Base-by-base conservation (phyloP, 2,888 invertebrate species). In the Linnaemya vulpina region DNA sequence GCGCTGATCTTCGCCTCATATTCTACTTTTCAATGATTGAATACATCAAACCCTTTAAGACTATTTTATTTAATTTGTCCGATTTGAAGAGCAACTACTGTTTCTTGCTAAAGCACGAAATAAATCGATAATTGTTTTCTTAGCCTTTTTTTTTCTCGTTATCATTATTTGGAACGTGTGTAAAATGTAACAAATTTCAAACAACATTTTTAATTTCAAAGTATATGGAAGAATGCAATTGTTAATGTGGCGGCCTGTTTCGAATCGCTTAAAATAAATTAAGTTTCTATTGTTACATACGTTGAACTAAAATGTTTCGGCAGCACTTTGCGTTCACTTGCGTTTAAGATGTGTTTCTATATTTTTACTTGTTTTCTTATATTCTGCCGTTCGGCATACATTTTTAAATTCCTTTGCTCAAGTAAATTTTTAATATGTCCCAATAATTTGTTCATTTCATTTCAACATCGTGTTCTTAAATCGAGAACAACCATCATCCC, bases 341-440 rank as follows among this genome's bases (percentile, higher is more conserved):
- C 5, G 10, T 13, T 46, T 15, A 22, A 30, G 8, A 46, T 30
- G 15, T 65, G 46, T 43, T 30, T n/a, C 5, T 5, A n/a, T n/a
- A 25, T 49, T 65, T 65, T 63, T 22, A 3, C 15, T 43, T 9
- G 30, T 43, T 43, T 25, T 63, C 63, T 63, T 43, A 22, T 43
- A 63, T 63, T 65, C 46, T 30, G 65, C 15, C n/a, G 46, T 65
- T 65, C 25, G 65, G 22, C 38, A 65, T 65, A 49, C 43, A 43
- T 65, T 65, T 65, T 65, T 46, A 25, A 65, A 65, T 65, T 49
- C 65, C 46, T 65, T 65, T 65, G 5, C 65, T 30, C 11, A 65
- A 30, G 30, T 43, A 49, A 25, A 9, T 46, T 65, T 22, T 20
- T 40, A 0, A 8, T 17, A 15, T 7, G 13, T 3, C 2, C 30